Percentiles rank a stretch among this genome's conserved stretches.
Evolutionary conservation across 2,113 vertebrate species (phyloP).

Genomic region (Oreocharis arfaki): DNA sequence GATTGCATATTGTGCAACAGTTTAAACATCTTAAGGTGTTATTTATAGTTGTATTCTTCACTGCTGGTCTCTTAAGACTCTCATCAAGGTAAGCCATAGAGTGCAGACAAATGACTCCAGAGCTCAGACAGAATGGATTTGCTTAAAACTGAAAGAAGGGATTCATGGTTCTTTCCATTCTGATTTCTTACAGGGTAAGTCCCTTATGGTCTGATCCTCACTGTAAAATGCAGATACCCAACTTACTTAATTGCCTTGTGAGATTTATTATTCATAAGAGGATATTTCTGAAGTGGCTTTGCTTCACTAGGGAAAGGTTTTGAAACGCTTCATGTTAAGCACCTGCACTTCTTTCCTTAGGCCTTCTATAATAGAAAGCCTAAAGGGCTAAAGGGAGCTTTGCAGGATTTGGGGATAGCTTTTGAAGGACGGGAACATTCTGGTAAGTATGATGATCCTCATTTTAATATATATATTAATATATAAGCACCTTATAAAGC

Average conservation of each 20-base stretch:
- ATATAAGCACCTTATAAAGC: background rate
- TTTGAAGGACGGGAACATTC: conserved; percentile 93
- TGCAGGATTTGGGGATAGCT: conserved; percentile 90
- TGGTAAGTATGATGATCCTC: conserved; percentile 68
- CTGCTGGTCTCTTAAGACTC: background rate
- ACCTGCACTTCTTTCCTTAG: conserved; percentile 59
- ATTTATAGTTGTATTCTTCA: background rate
- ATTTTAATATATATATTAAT: background rate
- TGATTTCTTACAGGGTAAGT: background rate
- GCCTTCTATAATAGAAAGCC: conserved; percentile 89
- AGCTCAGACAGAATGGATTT: background rate
- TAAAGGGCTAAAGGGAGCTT: conserved; percentile 88
- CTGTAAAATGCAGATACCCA: background rate
- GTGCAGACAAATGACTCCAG: background rate
- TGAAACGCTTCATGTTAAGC: background rate
- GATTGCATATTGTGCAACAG: background rate
- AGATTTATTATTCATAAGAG: background rate
- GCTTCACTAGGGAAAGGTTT: background rate
- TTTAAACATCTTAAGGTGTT: background rate
- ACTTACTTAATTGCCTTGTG: background rate
- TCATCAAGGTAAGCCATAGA: background rate
- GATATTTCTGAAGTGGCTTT: background rate
- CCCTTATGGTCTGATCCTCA: background rate
- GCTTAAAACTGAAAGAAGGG: background rate
- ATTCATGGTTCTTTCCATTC: background rate